phyloP scores from a whole-genome alignment of 1,140 invertebrate genomes.

The Drosophila hydei region DNA sequence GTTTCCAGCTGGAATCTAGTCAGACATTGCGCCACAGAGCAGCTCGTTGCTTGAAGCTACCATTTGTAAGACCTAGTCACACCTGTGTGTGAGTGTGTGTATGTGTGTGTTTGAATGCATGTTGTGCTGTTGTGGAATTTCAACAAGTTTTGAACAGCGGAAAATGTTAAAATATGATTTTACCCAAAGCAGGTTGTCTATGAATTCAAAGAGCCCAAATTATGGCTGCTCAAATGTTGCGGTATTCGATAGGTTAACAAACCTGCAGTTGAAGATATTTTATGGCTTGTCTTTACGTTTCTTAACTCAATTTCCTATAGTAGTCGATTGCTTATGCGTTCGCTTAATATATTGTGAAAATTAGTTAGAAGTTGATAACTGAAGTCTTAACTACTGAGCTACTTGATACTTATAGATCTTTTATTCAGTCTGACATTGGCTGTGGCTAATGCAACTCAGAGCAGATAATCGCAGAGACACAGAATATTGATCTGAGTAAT shows the following conservation, averaged over 20 bases:
- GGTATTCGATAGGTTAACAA: conserved; percentile 63
- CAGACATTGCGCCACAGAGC: conserved; percentile 55
- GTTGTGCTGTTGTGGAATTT: conserved; percentile 50
- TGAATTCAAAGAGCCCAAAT: conserved; percentile 27
- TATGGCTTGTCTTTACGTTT: not conserved
- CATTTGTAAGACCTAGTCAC: conserved; percentile 66
- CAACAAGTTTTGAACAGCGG: conserved; percentile 64
- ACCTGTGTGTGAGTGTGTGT: conserved; percentile 6
- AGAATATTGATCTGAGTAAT: no score
- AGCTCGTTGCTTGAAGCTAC: conserved; percentile 51
- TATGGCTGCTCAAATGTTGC: conserved; percentile 56
- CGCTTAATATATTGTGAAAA: not conserved
- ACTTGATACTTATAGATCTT: no score
- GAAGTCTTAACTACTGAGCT: no score
- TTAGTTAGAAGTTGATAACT: no score
- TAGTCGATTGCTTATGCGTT: not conserved
- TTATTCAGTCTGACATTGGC: no score
- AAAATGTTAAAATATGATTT: conserved; percentile 76
- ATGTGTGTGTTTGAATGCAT: not conserved
- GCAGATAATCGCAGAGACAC: no score
- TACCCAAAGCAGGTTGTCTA: conserved; percentile 71
- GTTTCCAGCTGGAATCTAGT: conserved; percentile 56
- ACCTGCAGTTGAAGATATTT: conserved; percentile 17
- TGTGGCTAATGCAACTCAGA: no score
- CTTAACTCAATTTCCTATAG: not conserved